Evolutionary conservation across 2,797 vertebrate genomes (phyloP), one percentile per base, ranked within the genome.

Genomic region (Amazonetta brasiliensis): DNA sequence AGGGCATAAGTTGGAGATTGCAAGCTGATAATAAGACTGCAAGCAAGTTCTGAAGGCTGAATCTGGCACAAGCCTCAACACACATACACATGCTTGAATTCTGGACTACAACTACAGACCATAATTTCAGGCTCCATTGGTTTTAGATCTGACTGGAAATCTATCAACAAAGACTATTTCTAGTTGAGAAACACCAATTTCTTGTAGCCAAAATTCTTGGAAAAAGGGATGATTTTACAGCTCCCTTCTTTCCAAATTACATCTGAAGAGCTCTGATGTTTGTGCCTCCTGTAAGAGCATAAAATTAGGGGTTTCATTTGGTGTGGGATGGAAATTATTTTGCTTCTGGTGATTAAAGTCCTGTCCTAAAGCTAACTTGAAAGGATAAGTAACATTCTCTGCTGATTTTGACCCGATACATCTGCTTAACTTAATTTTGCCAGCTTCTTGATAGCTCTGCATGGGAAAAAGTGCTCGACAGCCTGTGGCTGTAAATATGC

Each of bases 391-490:
- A 52, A 25, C 12, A 2, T 33, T n/a, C 46, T 59, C 54, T 58
- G 59, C 52, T 20, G 44, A 30, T 54, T 67, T 26, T 23, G 50
- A 63, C 18, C 39, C 1, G 11, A 12, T 23, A 35, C 11, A 33
- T 60, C 58, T 60, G 31, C 64, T 33, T 48, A 46, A 25, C 18
- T 77, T 44, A 6, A 37, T 82, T 59, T 19, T 58, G 3, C 13
- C 31, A 30, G 17, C 3, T 30, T 48, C 26, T 46, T 41, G 43
- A 14, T n/a, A 22, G 30, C 28, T 83, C 62, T 48, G 41, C n/a
- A 3, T 0, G 8, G 56, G 31, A 37, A 73, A 31, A 86, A 12
- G 7, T 5, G 3, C 52, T 80, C 3, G 1, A 41, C 13, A 48
- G 39, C 56, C 72, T 46, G 35, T 2, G 2, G 18, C 43, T 43